Base-by-base conservation (phyloP, 92 coral and sea anemone species). In the Desmophyllum pertusum region DNA sequence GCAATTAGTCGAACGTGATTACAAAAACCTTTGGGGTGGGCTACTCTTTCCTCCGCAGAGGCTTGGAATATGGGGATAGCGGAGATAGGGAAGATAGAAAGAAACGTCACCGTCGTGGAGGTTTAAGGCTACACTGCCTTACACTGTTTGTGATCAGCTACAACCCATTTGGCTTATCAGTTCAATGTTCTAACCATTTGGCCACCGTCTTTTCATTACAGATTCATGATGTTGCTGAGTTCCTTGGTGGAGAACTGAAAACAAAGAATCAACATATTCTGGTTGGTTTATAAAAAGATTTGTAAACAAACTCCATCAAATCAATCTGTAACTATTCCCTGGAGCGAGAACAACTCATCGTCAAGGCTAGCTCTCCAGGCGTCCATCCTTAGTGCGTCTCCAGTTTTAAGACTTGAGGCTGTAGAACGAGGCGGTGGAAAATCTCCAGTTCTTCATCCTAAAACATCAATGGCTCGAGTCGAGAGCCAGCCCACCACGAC, bases 161-260 rank as follows among this genome's bases (percentile, higher is more conserved):
- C 14, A 0, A n/a, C n/a, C n/a, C n/a, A n/a, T n/a, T n/a, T n/a
- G n/a, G n/a, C n/a, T n/a, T n/a, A n/a, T n/a, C n/a, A n/a, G n/a
- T n/a, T n/a, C n/a, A n/a, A n/a, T n/a, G n/a, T n/a, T n/a, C n/a
- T n/a, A n/a, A n/a, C n/a, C n/a, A n/a, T n/a, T n/a, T n/a, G n/a
- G n/a, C n/a, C n/a, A n/a, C n/a, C n/a, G n/a, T 33, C 14, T 78
- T 51, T 66, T 61, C 25, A 39, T 90, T 88, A 53, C 84, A 97
- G 99, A 89, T 97, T 76, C 94, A 97, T 86, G 99, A 97, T 81
- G 92, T 91, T 25, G 95, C 99, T 6, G 98, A 97, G 23, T 97
- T 97, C 79, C 95, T 97, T 68, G 94, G 92, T 18, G 99, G 99
- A 15, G 99, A 97, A 50, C 78, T 97, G 46, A 94, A 89, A 73